Evolutionary conservation across 2,888 invertebrate species (phyloP), one percentile per base, ranked within the genome.

Genomic region (Ceratothoa steindachneri): DNA sequence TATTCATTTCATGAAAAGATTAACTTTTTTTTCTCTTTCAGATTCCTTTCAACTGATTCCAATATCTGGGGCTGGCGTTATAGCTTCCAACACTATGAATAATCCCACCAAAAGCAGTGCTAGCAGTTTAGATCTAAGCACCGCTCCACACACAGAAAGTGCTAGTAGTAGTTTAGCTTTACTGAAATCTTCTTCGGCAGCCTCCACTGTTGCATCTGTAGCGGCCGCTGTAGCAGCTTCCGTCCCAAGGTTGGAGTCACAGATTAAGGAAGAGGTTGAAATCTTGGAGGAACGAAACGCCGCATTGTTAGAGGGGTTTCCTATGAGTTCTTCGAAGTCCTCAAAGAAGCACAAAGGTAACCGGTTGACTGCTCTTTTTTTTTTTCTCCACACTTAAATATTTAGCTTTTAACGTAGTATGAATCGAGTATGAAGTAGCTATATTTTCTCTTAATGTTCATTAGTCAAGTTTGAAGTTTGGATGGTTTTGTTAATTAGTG

Each of bases 11-110:
- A n/a, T n/a, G n/a, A n/a, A n/a, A n/a, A n/a, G n/a, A n/a, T n/a
- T n/a, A n/a, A n/a, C n/a, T n/a, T 9, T 15, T 41, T 41, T 41
- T 41, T 64, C 53, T 30, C 27, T 75, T 70, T 24, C 73, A 77
- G 74, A 72, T 41, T 77, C 77, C 7, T 77, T 77, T 66, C 75
- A 77, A 69, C 71, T 75, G 53, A 77, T 77, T 53, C 77, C 77
- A 27, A 74, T 77, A 28, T 24, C 74, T 30, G 72, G 75, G n/a
- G 64, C 30, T 66, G 71, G 71, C 4, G 66, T 71, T 64, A 66
- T 71, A 27, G 64, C 64, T 12, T 27, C 51, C 0, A 30, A 28
- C 22, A 30, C 52, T 15, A 66, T 66, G 4, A 71, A 71, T 28
- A 9, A 5, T 15, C 60, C 60, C n/a, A 3, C 24, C 24, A 60